These are phyloP conservation scores for Danionella cerebrum DNA, from an alignment of 2,113 vertebrate genomes.

Conservation along the genomic window DNA sequence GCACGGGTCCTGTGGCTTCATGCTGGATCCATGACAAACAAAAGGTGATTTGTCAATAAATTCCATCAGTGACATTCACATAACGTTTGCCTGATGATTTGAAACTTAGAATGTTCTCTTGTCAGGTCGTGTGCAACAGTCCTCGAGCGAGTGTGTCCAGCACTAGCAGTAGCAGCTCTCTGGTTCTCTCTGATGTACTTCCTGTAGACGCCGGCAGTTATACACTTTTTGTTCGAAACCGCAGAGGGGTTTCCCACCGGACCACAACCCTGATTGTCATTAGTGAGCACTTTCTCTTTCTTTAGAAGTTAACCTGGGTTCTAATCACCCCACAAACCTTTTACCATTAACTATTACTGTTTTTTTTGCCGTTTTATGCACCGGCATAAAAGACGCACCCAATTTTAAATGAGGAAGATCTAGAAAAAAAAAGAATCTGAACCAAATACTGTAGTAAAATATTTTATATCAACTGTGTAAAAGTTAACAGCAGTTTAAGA, in stretches of 20 bases:
- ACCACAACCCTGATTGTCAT: constrained; percentile 58
- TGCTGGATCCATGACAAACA: constrained; percentile 69
- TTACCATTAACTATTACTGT: too few species aligned
- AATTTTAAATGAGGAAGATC: too few species aligned
- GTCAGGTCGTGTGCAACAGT: constrained; percentile 46
- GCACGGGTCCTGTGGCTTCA: constrained; percentile 58
- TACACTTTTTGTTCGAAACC: constrained; percentile 53
- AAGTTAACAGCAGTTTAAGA: too few species aligned
- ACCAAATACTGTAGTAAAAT: too few species aligned
- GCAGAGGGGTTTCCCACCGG: constrained; percentile 53
- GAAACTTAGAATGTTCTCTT: not conserved
- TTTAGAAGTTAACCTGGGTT: too few species aligned
- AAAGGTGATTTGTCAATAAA: too few species aligned
- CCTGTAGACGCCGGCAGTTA: constrained; percentile 58
- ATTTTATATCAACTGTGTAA: too few species aligned
- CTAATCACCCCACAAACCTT: too few species aligned
- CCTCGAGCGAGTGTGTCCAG: constrained; percentile 42
- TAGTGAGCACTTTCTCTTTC: constrained; percentile 43
- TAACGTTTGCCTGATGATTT: not conserved
- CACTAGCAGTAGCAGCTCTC: constrained; percentile 36
- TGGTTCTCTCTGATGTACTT: constrained; percentile 50
- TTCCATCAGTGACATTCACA: too few species aligned
- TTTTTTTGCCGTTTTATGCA: too few species aligned
- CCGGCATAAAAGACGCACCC: too few species aligned
- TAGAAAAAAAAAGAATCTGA: too few species aligned